Conservation (phyloP, 2,113 vertebrate genomes). For the Phyllostomus hastatus region DNA sequence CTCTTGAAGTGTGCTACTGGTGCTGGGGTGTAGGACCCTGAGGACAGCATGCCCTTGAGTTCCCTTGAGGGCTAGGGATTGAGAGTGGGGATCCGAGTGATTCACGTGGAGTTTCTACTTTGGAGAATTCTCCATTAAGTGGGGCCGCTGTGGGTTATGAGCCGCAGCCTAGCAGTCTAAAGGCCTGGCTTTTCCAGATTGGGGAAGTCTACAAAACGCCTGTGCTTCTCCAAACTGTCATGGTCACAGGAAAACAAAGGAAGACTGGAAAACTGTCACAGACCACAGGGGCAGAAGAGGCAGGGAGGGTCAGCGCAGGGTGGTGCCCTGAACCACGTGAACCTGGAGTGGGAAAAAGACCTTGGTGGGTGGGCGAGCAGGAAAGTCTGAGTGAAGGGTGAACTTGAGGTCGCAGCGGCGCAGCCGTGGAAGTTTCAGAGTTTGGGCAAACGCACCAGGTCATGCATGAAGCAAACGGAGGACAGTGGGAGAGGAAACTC, state of each 20-base stretch:
- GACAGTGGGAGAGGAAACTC: neutral
- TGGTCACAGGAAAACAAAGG: too few relatives aligned
- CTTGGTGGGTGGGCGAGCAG: neutral
- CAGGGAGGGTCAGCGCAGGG: rapidly evolving
- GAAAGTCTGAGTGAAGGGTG: neutral
- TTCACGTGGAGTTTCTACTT: too few relatives aligned
- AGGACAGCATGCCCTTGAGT: neutral
- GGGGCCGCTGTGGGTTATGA: neutral
- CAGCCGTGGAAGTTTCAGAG: rapidly evolving
- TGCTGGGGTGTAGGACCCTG: rapidly evolving
- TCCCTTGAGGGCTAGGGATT: neutral
- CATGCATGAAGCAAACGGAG: too few relatives aligned
- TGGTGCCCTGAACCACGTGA: neutral
- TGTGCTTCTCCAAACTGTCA: too few relatives aligned
- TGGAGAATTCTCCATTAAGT: neutral
- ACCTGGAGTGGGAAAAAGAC: neutral
- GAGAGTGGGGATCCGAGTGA: neutral
- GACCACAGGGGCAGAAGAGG: neutral
- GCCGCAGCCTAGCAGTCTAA: neutral
- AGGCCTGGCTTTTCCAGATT: neutral
- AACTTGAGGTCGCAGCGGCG: too few relatives aligned
- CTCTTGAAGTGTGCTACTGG: too few relatives aligned
- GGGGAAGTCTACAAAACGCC: neutral
- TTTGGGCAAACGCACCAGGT: neutral
- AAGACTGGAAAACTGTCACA: too few relatives aligned